Evolutionary conservation across 2,113 vertebrate genomes (phyloP), one percentile per base, ranked within the genome.

Genomic region (Otus sunia): DNA sequence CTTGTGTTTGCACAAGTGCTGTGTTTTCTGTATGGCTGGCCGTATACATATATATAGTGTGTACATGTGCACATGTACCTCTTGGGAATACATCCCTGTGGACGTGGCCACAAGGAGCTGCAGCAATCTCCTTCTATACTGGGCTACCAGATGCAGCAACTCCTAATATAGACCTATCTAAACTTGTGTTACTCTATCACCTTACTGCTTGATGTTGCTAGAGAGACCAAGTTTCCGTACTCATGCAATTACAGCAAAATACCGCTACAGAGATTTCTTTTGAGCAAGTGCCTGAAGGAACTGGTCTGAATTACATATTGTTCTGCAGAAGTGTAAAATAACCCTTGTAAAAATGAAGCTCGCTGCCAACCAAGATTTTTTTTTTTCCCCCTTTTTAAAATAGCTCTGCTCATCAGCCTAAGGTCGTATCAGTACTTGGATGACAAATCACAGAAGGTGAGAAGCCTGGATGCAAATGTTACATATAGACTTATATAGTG

Each of bases 321-420:
- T 94, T 95, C 76, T 84, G 47, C 76, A 43, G 47, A 29, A 96
- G 59, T 58, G 59, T 92, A 93, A 94, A 94, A 96, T 88, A 96
- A 96, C 63, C 82, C 64, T 72, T 78, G 39, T 88, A 89, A 94
- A 96, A 94, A 89, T 0, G 0, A 81, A 92, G 39, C 68, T 90
- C 72, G 72, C 88, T 49, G 39, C 76, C 64, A 71, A 78, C 52
- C 50, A 88, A 91, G 39, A 47, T 0, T 21, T 39, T 41, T 29
- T 52, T 55, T 23, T 12, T 2, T 12, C 0, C 0, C 4, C 9
- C 11, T 27, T 86, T 94, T 85, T 45, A 49, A 94, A 91, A 87
- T 58, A 94, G 62, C 36, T 92, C 53, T 83, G 58, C 63, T 90
- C 39, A 74, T 94, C 75, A 77, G 49, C 75, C 59, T 84, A 86